These are phyloP conservation scores for Poecilus cupreus DNA, from an alignment of 2,888 invertebrate genomes.

Conservation along the genomic window DNA sequence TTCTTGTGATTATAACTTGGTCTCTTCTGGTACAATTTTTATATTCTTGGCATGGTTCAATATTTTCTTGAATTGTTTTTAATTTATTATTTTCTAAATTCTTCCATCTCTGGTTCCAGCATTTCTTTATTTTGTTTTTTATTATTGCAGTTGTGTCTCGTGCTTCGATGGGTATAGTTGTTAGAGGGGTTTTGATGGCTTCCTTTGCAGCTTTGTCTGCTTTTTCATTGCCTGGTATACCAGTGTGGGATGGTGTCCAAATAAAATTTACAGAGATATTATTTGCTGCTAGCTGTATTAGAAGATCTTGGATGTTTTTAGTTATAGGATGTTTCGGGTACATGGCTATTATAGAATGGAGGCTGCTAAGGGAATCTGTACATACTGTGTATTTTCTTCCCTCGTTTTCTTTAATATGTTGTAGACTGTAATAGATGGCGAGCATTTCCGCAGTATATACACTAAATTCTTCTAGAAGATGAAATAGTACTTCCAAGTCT, in stretches of 20 bases:
- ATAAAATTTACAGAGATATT: neutral
- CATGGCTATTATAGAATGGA: neutral
- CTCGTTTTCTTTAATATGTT: neutral
- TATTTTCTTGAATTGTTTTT: neutral
- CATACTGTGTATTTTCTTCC: neutral
- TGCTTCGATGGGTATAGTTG: neutral
- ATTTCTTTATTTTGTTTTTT: neutral
- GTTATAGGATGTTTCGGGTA: neutral
- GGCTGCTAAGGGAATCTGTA: neutral
- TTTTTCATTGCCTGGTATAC: no score
- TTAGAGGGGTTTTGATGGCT: neutral
- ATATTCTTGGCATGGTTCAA: neutral
- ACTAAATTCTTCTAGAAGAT: neutral
- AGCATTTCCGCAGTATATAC: conserved; percentile 1
- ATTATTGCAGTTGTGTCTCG: neutral
- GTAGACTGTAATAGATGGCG: neutral
- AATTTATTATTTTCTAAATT: neutral
- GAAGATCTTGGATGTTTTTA: no score
- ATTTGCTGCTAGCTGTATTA: neutral
- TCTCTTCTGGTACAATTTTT: conserved; percentile 13
- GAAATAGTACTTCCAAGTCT: neutral
- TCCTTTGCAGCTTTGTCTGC: no score
- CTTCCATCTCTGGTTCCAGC: neutral
- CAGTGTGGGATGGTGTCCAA: no score
- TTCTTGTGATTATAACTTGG: neutral